Percentiles rank a stretch among this genome's conserved stretches.
Conservation (phyloP, 2,797 vertebrate species). For the Cottoperca gobio region DNA sequence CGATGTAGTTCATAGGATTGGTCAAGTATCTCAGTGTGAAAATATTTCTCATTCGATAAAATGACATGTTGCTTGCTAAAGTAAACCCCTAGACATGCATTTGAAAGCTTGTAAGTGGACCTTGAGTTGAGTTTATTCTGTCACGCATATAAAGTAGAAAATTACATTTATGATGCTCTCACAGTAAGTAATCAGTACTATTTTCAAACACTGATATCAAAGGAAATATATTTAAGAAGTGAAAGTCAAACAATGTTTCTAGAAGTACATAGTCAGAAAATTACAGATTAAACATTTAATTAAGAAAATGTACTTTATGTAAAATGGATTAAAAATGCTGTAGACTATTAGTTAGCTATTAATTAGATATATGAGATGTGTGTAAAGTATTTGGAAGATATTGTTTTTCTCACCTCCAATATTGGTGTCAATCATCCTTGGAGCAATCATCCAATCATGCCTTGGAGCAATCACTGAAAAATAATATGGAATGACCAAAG, state of each 20-base stretch:
- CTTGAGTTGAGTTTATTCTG: too few species aligned
- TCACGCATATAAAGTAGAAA: too few species aligned
- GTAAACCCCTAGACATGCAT: too few species aligned
- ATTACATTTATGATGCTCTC: too few species aligned
- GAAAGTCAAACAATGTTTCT: neutral
- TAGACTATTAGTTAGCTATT: neutral
- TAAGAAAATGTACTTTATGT: neutral
- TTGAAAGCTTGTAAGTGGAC: too few species aligned
- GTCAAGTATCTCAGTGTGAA: neutral
- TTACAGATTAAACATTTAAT: neutral
- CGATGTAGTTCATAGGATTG: neutral
- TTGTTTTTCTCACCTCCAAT: neutral
- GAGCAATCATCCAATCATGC: too few species aligned
- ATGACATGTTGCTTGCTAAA: neutral
- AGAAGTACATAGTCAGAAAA: neutral
- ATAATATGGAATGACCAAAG: constrained; percentile 22
- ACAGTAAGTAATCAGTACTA: too few species aligned
- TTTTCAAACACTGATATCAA: too few species aligned
- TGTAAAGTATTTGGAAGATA: neutral
- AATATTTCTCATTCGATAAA: neutral
- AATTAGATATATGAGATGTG: neutral
- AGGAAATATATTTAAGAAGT: neutral
- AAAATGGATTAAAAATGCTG: neutral
- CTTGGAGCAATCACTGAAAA: constrained; percentile 5
- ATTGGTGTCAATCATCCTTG: constrained; percentile 9